Evolutionary conservation across 2,888 invertebrate species (phyloP).

Genomic region (Homarus gammarus): DNA sequence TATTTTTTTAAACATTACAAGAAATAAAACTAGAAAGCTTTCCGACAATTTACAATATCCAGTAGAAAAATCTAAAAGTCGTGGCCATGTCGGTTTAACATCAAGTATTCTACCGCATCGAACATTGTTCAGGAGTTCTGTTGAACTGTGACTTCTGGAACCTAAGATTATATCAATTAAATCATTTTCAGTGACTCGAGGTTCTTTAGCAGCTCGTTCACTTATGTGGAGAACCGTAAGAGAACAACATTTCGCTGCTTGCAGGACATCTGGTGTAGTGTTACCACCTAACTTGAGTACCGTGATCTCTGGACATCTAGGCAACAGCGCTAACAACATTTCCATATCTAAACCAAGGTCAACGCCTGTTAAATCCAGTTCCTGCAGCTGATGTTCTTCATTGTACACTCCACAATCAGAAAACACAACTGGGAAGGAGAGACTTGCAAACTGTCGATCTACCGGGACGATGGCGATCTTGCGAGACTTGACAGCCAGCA

Average conservation of each 20-base stretch:
- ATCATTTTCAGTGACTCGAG: not conserved
- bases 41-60: constrained; percentile 8
- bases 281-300: constrained; percentile 23
- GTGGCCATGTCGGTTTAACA: not conserved
- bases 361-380: constrained; percentile 8
- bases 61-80: not conserved
- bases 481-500: not conserved
- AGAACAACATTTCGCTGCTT: not conserved
- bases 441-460: not conserved
- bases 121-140: not conserved
- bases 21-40: not conserved
- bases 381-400: not conserved
- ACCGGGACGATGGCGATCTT: not conserved
- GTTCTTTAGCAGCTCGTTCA: constrained; percentile 1
- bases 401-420: constrained; percentile 8
- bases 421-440: not conserved
- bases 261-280: not conserved
- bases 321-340: not conserved
- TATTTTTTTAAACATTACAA: not conserved
- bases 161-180: constrained; percentile 13
- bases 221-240: constrained; percentile 24
- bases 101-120: not conserved
- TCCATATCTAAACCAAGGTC: not conserved
- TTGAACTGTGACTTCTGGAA: not conserved
- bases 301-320: not conserved